Base-by-base conservation (phyloP, 2,888 invertebrate genomes). In the Hirtodrosophila alboralis region DNA sequence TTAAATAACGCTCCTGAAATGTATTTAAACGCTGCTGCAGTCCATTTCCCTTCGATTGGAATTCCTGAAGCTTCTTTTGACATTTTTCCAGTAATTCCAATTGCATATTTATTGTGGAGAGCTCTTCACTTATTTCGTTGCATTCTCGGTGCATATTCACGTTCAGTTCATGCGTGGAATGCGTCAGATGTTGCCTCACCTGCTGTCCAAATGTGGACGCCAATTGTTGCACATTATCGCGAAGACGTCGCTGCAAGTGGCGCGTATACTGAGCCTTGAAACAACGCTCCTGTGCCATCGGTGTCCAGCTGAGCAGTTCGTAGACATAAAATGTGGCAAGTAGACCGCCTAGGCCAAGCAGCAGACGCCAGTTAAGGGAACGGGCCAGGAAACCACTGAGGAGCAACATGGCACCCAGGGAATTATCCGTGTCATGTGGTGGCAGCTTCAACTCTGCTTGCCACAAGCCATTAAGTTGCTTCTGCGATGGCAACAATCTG, bases 291-390 rank as follows among this genome's bases (percentile, higher is more conserved):
- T 98, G 98, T 13, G 98, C 98, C 86, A 94, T 95, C 78, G 95
- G 96, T 34, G 99, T 99, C 99, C 99, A 99, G 30, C 98, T 98
- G 37, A 98, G 92, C 38, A 98, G 93, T 92, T 99, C 99, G 90
- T 98, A 99, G 40, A 96, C 91, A 92, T 99, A 99, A 58, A 98
- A 92, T 63, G 96, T 93, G 59, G 96, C 95, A 91, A 98, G 97
- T 54, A 96, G 83, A 58, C 92, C 93, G 75, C 95, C 96, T 33
- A 96, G 94, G 21, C 95, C 93, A 1, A 94, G 94, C 53, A 99
- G 94, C 13, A 98, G 93, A 70, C 97, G 94, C 99, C 99, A 99
- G 0, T 99, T 99, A 45, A 99, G 96, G 0, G 98, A 96, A 91
- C 98, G 97, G 72, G 97, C 92, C 87, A 96, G 95, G 91, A 98